Evolutionary conservation across 2,888 invertebrate genomes (phyloP), one percentile per base, ranked within the genome.

Genomic region (Agapostemon virescens): DNA sequence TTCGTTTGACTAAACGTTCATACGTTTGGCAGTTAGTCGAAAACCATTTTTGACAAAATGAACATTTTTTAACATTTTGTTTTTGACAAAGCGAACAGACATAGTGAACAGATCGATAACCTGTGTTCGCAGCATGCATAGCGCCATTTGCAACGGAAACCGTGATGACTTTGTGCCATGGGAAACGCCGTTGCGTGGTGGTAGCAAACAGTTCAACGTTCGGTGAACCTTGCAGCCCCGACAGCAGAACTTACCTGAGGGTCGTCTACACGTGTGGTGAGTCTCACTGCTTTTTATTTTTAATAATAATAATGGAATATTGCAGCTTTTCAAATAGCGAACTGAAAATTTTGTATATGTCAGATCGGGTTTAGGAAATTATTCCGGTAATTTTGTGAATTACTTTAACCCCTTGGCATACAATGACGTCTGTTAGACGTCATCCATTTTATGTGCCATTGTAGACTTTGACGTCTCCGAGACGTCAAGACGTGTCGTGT

Each of bases 131-230:
- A 98, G 98, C 97, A 26, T 98, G 98, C 92, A 94, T 97, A 92
- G 97, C 97, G 86, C 96, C 96, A 88, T 97, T 97, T 93, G 97
- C 98, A 7, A 97, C 98, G n/a, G 98, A 98, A 93, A 97, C 96
- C 26, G 96, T 98, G 74, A 97, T 98, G 96, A 95, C 96, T 90
- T 95, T 95, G 87, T 97, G 97, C 92, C 97, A 97, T 91, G 97
- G 97, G 49, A 96, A 97, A 91, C 94, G 97, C 82, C 95, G 95
- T 78, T 97, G 97, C 91, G 95, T 96, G 68, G 94, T 97, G 70
- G 95, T 96, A 33, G 97, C 97, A 3, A 97, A 97, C 93, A 95
- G 95, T 87, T 95, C 95, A 84, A 97, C 97, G 90, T 97, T 97
- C 90, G 97, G 97, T 11, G 96, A 95, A 87, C 97, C 97, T 0